These are phyloP conservation scores for Cheilosia urbana DNA, from an alignment of 2,888 invertebrate genomes.

Conservation along the genomic window DNA sequence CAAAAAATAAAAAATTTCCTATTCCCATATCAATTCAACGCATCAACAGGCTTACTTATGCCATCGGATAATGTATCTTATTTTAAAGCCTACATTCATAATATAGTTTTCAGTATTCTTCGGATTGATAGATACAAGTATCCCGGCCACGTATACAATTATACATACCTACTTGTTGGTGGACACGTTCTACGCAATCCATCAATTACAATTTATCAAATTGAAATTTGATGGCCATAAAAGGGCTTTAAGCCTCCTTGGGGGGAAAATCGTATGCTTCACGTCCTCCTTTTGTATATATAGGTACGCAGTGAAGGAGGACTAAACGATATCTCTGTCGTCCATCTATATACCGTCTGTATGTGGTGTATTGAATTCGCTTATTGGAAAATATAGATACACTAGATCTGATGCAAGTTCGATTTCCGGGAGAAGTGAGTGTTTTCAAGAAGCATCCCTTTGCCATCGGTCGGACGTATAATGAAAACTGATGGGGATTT, in stretches of 20 bases:
- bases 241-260: constrained; percentile 18
- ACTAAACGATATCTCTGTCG: constrained; percentile 37
- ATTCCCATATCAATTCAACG: constrained; percentile 17
- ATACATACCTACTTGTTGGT: background rate
- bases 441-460: background rate
- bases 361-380: constrained; percentile 20
- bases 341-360: background rate
- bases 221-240: constrained; percentile 46
- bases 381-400: constrained; percentile 2
- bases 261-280: constrained; percentile 17
- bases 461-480: background rate
- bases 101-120: background rate
- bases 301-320: constrained; percentile 6
- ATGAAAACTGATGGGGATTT: constrained; percentile 30
- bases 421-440: background rate
- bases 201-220: constrained; percentile 54
- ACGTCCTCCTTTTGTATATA: constrained; percentile 15
- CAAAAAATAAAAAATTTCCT: too few species aligned
- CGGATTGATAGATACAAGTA: background rate
- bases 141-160: background rate
- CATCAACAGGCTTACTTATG: constrained; percentile 25
- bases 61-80: constrained; percentile 28
- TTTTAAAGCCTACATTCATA: background rate
- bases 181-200: constrained; percentile 33
- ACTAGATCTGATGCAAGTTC: background rate